Base-by-base conservation (phyloP, 1,140 invertebrate genomes). In the Tetragonula clypearis region DNA sequence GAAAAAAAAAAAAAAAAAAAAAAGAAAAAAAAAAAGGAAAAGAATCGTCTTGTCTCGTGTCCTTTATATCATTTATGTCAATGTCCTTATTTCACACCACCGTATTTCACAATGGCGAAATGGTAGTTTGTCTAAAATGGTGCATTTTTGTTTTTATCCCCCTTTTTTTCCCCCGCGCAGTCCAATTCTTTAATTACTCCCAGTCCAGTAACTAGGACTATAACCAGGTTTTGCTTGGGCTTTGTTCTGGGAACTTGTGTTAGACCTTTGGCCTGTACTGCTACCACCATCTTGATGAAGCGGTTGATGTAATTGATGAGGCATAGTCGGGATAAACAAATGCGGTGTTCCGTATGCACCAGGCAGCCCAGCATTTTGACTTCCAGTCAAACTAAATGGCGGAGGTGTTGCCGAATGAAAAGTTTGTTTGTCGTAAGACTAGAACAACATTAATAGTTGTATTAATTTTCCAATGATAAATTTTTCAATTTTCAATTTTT, bases 401-500 rank as follows among this genome's bases (percentile, higher is more conserved):
- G 97, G 97, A 49, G 97, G 97, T 62, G 97, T 98, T 78, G 97
- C 97, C 73, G 97, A 97, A 93, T 98, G 97, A 95, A 98, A 98
- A 91, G 96, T 97, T 93, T 97, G 97, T 95, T 98, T 98, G 85
- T 98, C 97, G 93, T 98, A 98, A 6, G 97, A 97, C 97, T 98
- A 93, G 30, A 96, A 95, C 86, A 90, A 86, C 2, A 77, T 19
- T 71, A 12, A 23, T 11, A 23, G 19, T 65, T 58, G n/a, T n/a
- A 80, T 85, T 69, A n/a, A 17, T 4, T 30, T 58, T 23, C 4
- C 4, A 74, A n/a, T 14, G 55, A 71, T 19, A 62, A 12, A 35
- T 35, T 35, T 35, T 35, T 19, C 55, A 12, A 53, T 11, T 8
- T 26, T 76, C 55, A 12, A 53, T 11, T 8, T 26, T 76, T 60